Evolutionary conservation across 2,113 vertebrate genomes (phyloP).

Genomic region (Psittacara wagleri): DNA sequence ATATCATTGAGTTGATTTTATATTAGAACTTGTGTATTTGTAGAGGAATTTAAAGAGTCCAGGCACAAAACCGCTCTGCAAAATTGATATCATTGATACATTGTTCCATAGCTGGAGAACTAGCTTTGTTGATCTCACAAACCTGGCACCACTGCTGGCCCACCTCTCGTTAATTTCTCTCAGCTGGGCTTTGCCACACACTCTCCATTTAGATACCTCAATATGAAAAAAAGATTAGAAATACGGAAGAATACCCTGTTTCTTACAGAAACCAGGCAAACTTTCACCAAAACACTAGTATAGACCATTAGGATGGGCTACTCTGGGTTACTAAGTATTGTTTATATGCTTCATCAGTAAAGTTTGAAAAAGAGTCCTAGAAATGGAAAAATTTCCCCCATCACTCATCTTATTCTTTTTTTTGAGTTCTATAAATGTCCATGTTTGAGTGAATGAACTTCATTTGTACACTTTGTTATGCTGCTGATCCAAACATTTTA

Average conservation of each 20-base stretch:
- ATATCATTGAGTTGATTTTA: conserved; percentile 12
- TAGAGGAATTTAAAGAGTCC: conserved; percentile 31
- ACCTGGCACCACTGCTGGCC: rapidly evolving
- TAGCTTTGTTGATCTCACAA: neutral
- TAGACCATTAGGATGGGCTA: neutral
- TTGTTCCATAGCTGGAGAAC: neutral
- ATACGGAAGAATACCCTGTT: neutral
- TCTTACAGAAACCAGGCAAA: neutral
- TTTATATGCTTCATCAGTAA: neutral
- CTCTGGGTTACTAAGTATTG: neutral
- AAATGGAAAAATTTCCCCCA: neutral
- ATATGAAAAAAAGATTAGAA: neutral
- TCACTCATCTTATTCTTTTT: neutral
- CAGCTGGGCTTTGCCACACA: neutral
- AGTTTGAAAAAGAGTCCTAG: neutral
- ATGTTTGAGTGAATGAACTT: neutral
- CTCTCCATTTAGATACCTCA: neutral
- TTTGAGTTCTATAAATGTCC: neutral
- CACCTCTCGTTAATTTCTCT: neutral
- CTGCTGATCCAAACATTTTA: neutral
- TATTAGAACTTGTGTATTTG: neutral
- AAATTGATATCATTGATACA: neutral
- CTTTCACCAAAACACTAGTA: neutral
- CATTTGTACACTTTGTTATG: neutral
- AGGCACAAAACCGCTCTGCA: conserved; percentile 45